Percentiles rank a stretch among this genome's conserved stretches.
These are phyloP conservation scores for Eremophila alpestris DNA, from an alignment of 2,797 vertebrate genomes.

Conservation along the genomic window DNA sequence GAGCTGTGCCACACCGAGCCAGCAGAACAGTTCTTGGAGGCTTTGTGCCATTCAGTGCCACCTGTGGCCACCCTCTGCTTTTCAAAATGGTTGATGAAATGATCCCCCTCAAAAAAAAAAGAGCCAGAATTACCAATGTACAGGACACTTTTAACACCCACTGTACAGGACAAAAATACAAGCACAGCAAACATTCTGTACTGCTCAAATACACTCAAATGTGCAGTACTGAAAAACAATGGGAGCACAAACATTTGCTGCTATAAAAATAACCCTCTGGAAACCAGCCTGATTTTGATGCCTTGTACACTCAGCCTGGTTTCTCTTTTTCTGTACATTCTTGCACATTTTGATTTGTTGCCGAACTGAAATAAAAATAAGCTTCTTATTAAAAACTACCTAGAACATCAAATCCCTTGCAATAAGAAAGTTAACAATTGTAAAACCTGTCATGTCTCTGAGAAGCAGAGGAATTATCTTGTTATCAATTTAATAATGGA, in stretches of 20 bases:
- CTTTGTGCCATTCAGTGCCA: background rate
- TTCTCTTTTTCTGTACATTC: constrained; percentile 44
- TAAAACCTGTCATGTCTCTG: constrained; percentile 82
- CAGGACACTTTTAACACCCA: background rate
- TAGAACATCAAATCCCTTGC: constrained; percentile 77
- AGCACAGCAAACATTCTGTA: background rate
- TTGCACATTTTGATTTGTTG: constrained; percentile 53
- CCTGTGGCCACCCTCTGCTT: background rate
- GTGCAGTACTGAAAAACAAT: background rate
- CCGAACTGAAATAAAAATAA: constrained; percentile 72
- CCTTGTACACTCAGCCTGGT: background rate
- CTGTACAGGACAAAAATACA: background rate
- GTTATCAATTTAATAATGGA: constrained; percentile 91
- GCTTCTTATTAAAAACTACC: constrained; percentile 81
- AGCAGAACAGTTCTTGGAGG: background rate
- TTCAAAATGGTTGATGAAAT: background rate
- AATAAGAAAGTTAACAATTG: constrained; percentile 81
- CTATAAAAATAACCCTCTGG: background rate
- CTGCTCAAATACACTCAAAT: background rate
- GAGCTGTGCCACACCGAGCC: background rate
- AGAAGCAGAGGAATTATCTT: constrained; percentile 87
- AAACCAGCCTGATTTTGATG: background rate
- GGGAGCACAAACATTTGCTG: background rate
- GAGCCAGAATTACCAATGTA: background rate
- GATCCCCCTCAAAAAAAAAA: background rate